A percentile compares a stretch with the other conserved stretches of the same genome.
Evolutionary conservation across 1,140 invertebrate genomes (phyloP).

Genomic region (Lepidostoma basale): DNA sequence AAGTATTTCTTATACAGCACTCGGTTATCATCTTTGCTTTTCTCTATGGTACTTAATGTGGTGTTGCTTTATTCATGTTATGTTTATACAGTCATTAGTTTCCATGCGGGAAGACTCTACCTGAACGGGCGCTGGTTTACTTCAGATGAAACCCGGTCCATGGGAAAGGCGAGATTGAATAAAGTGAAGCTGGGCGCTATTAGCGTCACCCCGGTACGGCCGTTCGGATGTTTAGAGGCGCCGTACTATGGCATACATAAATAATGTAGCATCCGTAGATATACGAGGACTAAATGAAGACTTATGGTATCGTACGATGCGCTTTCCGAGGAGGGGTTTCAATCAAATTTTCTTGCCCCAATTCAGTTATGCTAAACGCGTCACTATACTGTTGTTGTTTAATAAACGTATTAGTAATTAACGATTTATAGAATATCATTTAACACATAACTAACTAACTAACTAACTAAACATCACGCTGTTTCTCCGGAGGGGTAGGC

Average conservation of each 20-base stretch:
- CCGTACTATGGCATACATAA: neutral
- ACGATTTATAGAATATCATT: too few relatives aligned
- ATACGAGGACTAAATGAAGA: neutral
- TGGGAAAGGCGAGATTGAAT: slow-evolving; percentile 2
- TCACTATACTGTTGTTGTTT: too few relatives aligned
- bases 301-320: too few relatives aligned
- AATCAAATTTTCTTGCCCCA: too few relatives aligned
- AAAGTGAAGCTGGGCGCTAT: neutral
- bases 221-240: neutral
- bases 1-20: too few relatives aligned
- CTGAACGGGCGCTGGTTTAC: neutral
- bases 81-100: neutral
- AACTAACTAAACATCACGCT: too few relatives aligned
- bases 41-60: neutral
- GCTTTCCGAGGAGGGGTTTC: too few relatives aligned
- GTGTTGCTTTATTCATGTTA: neutral
- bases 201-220: neutral
- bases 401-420: too few relatives aligned
- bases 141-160: neutral
- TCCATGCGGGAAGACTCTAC: neutral
- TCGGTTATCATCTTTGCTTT: too few relatives aligned
- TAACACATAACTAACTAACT: too few relatives aligned
- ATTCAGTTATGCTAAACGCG: too few relatives aligned
- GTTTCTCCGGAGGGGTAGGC: too few relatives aligned
- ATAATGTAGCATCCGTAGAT: neutral